Percentiles rank a stretch among this genome's conserved stretches.
These are phyloP conservation scores for Proctacanthus coquilletti DNA, from an alignment of 1,140 invertebrate genomes.

Conservation along the genomic window DNA sequence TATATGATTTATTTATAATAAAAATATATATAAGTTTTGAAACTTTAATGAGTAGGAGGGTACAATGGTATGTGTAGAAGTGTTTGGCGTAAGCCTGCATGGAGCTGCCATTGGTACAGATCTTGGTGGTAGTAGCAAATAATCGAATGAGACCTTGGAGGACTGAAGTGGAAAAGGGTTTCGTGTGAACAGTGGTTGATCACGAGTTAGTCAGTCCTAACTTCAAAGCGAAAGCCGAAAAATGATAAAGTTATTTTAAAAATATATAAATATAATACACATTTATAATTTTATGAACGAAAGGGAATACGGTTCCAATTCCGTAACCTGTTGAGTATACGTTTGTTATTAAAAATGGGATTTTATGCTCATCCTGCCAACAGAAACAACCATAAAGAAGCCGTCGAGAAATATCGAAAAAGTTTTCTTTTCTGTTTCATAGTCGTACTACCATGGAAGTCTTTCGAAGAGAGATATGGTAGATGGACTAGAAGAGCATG, in stretches of 20 bases:
- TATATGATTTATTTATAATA: slow-evolving; percentile 17
- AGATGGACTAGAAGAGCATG: slow-evolving; percentile 5
- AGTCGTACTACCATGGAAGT: slow-evolving; percentile 14
- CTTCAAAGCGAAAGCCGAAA: slow-evolving; percentile 46
- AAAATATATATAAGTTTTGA: slow-evolving; percentile 18
- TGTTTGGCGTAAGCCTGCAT: slow-evolving; percentile 56
- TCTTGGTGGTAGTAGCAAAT: slow-evolving; percentile 82
- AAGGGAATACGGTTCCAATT: slow-evolving; percentile 58
- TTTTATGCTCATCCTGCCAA: slow-evolving; percentile 11
- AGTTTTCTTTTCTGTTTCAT: slow-evolving; percentile 15
- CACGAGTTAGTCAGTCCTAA: slow-evolving; percentile 80
- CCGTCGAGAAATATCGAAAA: slow-evolving; percentile 15
- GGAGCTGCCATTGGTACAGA: slow-evolving; percentile 67
- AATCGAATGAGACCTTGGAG: slow-evolving; percentile 70
- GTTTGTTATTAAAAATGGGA: slow-evolving; percentile 14
- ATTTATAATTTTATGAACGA: too few species aligned
- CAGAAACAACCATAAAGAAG: slow-evolving; percentile 14
- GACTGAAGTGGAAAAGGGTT: slow-evolving; percentile 83
- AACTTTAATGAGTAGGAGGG: slow-evolving; percentile 54
- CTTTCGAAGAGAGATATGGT: slow-evolving; percentile 12
- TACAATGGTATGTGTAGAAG: slow-evolving; percentile 50
- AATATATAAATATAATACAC: too few species aligned
- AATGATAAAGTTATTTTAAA: too few species aligned
- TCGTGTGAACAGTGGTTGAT: slow-evolving; percentile 80
- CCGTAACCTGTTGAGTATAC: slow-evolving; percentile 43